phyloP scores from a whole-genome alignment of 2,797 vertebrate species.

The Alosa sapidissima region DNA sequence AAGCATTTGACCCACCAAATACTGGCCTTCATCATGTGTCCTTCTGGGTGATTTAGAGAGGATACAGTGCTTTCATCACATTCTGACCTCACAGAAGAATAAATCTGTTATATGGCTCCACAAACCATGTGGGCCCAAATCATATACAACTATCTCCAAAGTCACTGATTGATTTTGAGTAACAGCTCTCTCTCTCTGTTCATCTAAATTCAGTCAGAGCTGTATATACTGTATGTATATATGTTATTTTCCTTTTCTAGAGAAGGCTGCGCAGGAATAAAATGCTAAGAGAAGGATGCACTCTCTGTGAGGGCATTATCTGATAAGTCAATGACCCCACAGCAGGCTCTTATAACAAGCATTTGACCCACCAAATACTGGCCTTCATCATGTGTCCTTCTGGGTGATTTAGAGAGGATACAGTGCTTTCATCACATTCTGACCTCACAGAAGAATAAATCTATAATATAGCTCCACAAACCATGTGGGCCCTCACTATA shows the following conservation, averaged over 20 bases:
- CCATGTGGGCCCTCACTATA: background rate
- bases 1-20: background rate
- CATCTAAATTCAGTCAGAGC: background rate
- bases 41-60: background rate
- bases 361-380: background rate
- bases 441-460: background rate
- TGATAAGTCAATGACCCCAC: background rate
- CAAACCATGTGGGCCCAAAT: slow-evolving; percentile 10
- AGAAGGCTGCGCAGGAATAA: background rate
- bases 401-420: background rate
- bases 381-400: background rate
- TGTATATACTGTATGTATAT: background rate
- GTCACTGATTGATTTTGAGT: background rate
- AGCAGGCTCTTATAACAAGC: background rate
- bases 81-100: background rate
- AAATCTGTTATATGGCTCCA: background rate
- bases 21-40: background rate
- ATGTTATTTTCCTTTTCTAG: background rate
- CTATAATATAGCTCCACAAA: slow-evolving; percentile 4
- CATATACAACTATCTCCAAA: background rate
- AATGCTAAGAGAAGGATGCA: background rate
- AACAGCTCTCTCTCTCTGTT: background rate
- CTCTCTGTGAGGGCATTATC: background rate
- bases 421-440: background rate
- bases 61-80: background rate